Evolutionary conservation across 1,140 invertebrate species (phyloP), one percentile per base, ranked within the genome.

Genomic region (Forficula auricularia): DNA sequence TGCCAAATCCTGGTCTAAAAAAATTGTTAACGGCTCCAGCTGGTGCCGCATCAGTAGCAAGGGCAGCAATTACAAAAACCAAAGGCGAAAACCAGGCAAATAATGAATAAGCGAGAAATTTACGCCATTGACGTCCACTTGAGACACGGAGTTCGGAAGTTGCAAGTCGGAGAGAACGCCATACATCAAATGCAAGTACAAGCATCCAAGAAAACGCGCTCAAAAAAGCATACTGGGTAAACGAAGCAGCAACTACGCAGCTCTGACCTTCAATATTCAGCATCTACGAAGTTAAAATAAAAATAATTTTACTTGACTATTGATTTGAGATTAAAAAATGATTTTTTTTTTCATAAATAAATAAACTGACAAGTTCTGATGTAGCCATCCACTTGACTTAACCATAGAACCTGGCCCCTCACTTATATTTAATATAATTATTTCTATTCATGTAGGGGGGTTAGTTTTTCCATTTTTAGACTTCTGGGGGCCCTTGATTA

Each of bases 161-260:
- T 3, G 68, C 67, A 45, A 66, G 44, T 36, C 57, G 50, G 7
- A 72, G 54, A 14, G 72, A 70, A 18, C 62, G 52, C 57, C 62
- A 74, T 1, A 73, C 62, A 49, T 74, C 72, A 51, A 65, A 73
- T 0, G 71, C 62, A 57, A 75, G 65, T 1, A 70, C 63, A 35
- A 67, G 65, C 65, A 70, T 73, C 73, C 73, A 75, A 44, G 65
- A 66, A 49, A 74, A 74, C 0, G 70, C 62, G 0, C 65, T 59
- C 19, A 73, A 56, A 50, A 72, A 70, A 20, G 60, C 32, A 52
- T 67, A 73, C 45, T 69, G 69, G 2, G 66, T 62, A 12, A 57
- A 39, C 1, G 68, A 52, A 0, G 64, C 70, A 12, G 66, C 52
- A 0, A 56, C 51, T 10, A 51, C 50, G 45, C 66, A 67, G n/a